Base-by-base conservation (phyloP, 2,797 vertebrate species). In the Melanotaenia maccullochi region DNA sequence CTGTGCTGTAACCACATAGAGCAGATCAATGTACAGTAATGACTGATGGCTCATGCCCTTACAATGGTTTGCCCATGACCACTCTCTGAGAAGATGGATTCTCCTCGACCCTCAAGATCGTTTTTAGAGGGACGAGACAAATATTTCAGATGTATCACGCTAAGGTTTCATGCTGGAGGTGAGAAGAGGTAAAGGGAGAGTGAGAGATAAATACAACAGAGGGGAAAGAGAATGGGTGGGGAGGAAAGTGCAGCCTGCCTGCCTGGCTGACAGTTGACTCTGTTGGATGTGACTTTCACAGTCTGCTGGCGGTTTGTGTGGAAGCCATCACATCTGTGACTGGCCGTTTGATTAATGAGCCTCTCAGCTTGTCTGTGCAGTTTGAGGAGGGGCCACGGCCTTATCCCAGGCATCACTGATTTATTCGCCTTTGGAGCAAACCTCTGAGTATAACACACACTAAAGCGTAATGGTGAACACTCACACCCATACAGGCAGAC, bases 271-370 rank as follows among this genome's bases (percentile, higher is more conserved):
- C 94, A 96, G 92, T 95, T 95, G 91, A 90, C 91, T 94, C 91
- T 95, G 95, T 93, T 95, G 92, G 95, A 96, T 97, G 95, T 98
- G 97, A 98, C 97, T 98, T 98, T 98, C 97, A 98, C 96, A 98
- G 97, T 97, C 96, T 96, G 96, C 92, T 98, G 96, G 94, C 94
- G 95, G 96, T 96, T 94, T 95, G 95, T 94, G 95, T 95, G 94
- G 95, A 97, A 97, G 94, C 92, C 94, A 97, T 97, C 96, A 98
- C 96, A 98, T 96, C 97, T 97, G 96, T 96, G 96, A 96, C 95
- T 96, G 95, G 86, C 90, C 76, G 86, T 94, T 95, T 98, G 97
- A 98, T 99, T 97, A 98, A 99, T 98, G 97, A 97, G 96, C 95
- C 96, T 97, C 96, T 97, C 96, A 97, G 94, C 91, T 95, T 94